Conservation (phyloP, 2,888 invertebrate genomes). For the Eutolmus rufibarbis region DNA sequence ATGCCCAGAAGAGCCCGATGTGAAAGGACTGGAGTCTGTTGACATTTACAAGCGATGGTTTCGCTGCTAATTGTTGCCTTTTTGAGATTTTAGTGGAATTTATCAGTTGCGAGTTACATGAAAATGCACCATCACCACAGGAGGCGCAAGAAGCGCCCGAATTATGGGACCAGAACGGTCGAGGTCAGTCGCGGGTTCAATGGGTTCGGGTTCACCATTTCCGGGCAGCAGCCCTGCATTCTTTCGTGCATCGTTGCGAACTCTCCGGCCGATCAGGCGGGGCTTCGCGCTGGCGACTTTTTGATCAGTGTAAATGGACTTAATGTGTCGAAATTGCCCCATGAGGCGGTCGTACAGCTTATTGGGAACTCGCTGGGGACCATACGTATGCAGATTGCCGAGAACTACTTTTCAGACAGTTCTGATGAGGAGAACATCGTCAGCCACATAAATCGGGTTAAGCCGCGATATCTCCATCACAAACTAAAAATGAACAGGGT, state of each 20-base stretch:
- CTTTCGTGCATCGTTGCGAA: conserved; percentile 90
- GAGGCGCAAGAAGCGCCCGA: conserved; percentile 70
- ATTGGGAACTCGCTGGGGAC: conserved; percentile 87
- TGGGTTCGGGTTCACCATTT: conserved; percentile 98
- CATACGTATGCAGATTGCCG: conserved; percentile 85
- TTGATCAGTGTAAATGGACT: conserved; percentile 90
- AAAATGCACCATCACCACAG: conserved; percentile 60
- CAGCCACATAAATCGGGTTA: conserved; percentile 58
- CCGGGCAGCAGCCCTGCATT: conserved; percentile 95
- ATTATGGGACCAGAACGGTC: conserved; percentile 69
- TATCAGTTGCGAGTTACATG: not conserved
- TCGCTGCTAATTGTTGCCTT: not conserved
- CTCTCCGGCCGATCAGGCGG: conserved; percentile 90
- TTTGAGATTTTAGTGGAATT: not conserved
- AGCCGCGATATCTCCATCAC: conserved; percentile 63
- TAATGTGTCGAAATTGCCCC: conserved; percentile 89
- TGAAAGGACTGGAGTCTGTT: not conserved
- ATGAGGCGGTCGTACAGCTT: conserved; percentile 90
- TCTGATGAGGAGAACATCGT: conserved; percentile 78
- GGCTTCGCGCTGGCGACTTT: conserved; percentile 90
- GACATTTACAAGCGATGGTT: not conserved
- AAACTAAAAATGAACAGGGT: conserved; percentile 66
- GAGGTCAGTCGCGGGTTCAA: conserved; percentile 85
- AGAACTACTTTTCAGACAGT: conserved; percentile 84
- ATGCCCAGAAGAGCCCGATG: not conserved